Conservation (phyloP, 2,888 invertebrate species). For the Dichetophora obliterata region DNA sequence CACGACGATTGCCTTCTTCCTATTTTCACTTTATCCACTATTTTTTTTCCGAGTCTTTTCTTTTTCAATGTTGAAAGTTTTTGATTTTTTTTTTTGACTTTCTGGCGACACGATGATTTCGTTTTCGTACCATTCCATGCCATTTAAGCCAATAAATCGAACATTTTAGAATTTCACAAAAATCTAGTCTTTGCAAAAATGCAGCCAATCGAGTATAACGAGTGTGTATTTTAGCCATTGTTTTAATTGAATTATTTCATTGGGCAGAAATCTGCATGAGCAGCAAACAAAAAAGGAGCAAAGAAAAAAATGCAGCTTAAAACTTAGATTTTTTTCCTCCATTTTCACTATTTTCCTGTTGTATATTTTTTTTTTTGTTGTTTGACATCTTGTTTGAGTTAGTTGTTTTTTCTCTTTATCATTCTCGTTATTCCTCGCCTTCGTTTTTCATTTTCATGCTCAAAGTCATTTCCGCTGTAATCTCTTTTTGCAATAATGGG, state of each 20-base stretch:
- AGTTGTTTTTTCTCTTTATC: neutral
- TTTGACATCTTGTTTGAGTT: neutral
- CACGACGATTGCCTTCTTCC: neutral
- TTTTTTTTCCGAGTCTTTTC: neutral
- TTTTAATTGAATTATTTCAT: conserved; percentile 11
- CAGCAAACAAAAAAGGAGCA: neutral
- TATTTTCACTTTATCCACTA: neutral
- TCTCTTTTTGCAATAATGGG: neutral
- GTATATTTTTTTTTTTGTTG: neutral
- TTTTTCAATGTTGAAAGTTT: neutral
- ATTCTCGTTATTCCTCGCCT: neutral
- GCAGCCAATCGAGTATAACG: neutral
- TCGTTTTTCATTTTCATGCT: neutral
- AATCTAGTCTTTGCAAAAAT: neutral
- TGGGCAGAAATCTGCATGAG: neutral
- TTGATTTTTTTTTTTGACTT: neutral
- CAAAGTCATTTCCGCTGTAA: neutral
- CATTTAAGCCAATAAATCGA: conserved; percentile 5
- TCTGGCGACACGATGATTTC: neutral
- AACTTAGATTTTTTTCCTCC: neutral
- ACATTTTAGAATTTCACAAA: neutral
- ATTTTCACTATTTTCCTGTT: neutral
- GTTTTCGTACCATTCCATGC: neutral
- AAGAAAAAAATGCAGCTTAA: neutral
- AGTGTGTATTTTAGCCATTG: neutral